These are phyloP conservation scores for Camelus dromedarius DNA, from an alignment of 2,113 vertebrate species.

Conservation along the genomic window DNA sequence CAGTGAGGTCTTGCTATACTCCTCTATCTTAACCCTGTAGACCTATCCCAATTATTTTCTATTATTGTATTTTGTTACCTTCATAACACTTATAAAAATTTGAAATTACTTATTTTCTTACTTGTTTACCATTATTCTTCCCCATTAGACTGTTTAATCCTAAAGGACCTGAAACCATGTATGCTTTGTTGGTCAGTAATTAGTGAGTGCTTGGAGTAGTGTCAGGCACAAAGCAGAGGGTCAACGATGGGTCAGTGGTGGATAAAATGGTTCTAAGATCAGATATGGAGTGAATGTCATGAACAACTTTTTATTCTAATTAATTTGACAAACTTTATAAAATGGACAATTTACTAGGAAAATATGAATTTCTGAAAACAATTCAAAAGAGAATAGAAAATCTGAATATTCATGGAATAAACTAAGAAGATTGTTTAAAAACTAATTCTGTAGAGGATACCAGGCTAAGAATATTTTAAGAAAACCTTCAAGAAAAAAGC, in stretches of 20 bases:
- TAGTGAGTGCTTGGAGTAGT: neutral
- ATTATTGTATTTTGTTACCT: neutral
- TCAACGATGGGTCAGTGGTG: neutral
- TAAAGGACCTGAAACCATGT: neutral
- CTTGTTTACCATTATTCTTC: neutral
- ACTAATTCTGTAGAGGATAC: conserved; percentile 9
- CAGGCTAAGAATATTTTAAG: conserved; percentile 38
- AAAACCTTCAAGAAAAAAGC: neutral
- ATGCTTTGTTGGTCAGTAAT: neutral
- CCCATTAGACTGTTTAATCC: neutral
- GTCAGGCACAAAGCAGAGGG: neutral
- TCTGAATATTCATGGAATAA: neutral
- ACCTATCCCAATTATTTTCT: neutral
- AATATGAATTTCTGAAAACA: conserved; percentile 33
- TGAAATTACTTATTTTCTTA: neutral
- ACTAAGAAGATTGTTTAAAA: conserved; percentile 3
- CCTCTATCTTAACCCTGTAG: neutral
- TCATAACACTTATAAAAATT: neutral
- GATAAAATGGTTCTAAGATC: neutral
- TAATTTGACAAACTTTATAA: conserved; percentile 12
- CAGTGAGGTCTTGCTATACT: neutral
- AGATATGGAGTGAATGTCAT: neutral
- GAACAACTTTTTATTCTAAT: neutral
- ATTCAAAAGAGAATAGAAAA: neutral
- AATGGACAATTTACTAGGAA: neutral